phyloP scores from a whole-genome alignment of 1,140 invertebrate genomes.

The Pantala flavescens region DNA sequence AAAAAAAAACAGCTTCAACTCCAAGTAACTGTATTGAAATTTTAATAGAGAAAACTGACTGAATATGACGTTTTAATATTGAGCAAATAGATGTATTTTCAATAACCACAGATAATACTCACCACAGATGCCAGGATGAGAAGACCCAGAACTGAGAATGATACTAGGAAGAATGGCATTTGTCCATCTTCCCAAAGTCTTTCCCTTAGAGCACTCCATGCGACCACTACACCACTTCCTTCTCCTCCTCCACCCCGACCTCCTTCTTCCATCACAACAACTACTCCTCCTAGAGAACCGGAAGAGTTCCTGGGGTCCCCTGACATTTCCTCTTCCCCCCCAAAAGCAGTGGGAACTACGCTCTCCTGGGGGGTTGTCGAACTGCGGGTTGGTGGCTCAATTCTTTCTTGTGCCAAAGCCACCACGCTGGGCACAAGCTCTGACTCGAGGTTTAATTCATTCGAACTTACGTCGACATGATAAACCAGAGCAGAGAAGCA shows the following conservation, averaged over 20 bases:
- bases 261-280: neutral
- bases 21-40: too few relatives aligned
- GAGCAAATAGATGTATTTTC: too few relatives aligned
- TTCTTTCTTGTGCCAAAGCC: neutral
- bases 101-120: conserved; percentile 19
- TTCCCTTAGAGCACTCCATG: conserved; percentile 17
- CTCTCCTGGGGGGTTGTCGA: neutral
- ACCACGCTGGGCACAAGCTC: neutral
- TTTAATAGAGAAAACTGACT: too few relatives aligned
- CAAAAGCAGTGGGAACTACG: neutral
- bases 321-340: neutral
- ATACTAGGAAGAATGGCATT: conserved; percentile 34
- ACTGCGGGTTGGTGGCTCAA: neutral
- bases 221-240: conserved; percentile 15
- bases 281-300: neutral
- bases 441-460: neutral
- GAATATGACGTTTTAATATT: too few relatives aligned
- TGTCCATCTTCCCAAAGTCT: conserved; percentile 35
- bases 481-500: neutral
- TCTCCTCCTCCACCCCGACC: neutral
- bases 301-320: conserved; percentile 12
- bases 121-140: conserved; percentile 39
- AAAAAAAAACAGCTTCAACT: too few relatives aligned
- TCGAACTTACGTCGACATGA: neutral
- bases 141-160: conserved; percentile 36